Base-by-base conservation (phyloP, 2,888 invertebrate species). In the Megalurothrips usitatus region DNA sequence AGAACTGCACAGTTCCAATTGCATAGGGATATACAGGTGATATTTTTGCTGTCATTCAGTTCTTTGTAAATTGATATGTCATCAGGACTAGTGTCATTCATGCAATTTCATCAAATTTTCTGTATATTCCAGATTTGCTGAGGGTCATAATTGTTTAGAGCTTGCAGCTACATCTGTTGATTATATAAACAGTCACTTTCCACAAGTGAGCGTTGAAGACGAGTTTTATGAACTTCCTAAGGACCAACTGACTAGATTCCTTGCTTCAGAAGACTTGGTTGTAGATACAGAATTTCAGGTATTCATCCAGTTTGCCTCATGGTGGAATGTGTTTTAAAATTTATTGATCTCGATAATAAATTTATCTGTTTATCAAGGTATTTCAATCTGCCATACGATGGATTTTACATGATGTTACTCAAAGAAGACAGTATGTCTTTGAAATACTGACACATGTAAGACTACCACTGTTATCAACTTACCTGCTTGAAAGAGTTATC, bases 241-340 rank as follows among this genome's bases (percentile, higher is more conserved):
- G 85, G 91, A 93, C 84, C 91, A 93, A 85, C 88, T 97, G 80
- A 90, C 94, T 82, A 92, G 92, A 84, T 91, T 97, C 84, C 88
- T 97, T 81, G 91, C 92, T 84, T 96, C 96, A 82, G 97, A 97
- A 88, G 91, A 94, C 86, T 90, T 97, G 81, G 93, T 93, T 86
- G 94, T 97, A 81, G 96, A 96, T 86, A 94, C 93, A 83, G 97
- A 97, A 89, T 92, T 93, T 85, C 95, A 97, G 91, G 96, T 95
- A 84, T 82, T 75, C 81, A 19, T 81, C 26, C 52, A 81, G 14
- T 43, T 79, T 79, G 23, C 48, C n/a, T 47, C 19, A 58, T 52
- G 17, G n/a, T 19, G 47, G 78, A 11, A 9, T 17, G 78, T 14
- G 19, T 19, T 68, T 68, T 81, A 23, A 3, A 26, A 19, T 43